A percentile compares a stretch with the other conserved stretches of the same genome.
Evolutionary conservation across 2,888 invertebrate species (phyloP).

Genomic region (Diaperis boleti): DNA sequence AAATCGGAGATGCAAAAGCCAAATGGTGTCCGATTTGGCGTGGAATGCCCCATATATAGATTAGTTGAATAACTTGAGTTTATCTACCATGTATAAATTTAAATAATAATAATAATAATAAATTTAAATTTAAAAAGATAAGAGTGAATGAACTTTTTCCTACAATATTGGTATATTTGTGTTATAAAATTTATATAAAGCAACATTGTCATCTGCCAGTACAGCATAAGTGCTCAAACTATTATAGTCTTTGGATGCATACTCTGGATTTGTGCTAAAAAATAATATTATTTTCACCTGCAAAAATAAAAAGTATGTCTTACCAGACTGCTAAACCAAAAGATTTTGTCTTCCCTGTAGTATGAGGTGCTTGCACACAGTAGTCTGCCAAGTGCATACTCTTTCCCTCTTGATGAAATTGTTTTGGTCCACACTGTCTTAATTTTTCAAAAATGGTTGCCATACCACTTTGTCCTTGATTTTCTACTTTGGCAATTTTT

Average conservation of each 20-base stretch:
- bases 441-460: slow-evolving; percentile 8
- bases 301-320: background rate
- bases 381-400: background rate
- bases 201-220: slow-evolving; percentile 1
- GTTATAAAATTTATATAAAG: slow-evolving; percentile 16
- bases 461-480: background rate
- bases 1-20: no score
- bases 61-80: no score
- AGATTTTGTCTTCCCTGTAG: background rate
- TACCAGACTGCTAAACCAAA: slow-evolving; percentile 4
- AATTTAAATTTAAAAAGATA: no score
- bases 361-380: background rate
- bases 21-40: no score
- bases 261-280: slow-evolving; percentile 7
- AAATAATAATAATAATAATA: no score
- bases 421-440: slow-evolving; percentile 10
- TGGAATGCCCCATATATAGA: no score
- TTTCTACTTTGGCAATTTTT: slow-evolving; percentile 12
- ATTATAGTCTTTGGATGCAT: background rate
- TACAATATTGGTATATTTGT: slow-evolving; percentile 2
- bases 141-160: no score
- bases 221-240: background rate
- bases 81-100: no score
- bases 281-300: background rate
- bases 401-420: background rate